Evolutionary conservation across 1,140 invertebrate species (phyloP), one percentile per base, ranked within the genome.

Genomic region (Mycetomoellerius zeteki): DNA sequence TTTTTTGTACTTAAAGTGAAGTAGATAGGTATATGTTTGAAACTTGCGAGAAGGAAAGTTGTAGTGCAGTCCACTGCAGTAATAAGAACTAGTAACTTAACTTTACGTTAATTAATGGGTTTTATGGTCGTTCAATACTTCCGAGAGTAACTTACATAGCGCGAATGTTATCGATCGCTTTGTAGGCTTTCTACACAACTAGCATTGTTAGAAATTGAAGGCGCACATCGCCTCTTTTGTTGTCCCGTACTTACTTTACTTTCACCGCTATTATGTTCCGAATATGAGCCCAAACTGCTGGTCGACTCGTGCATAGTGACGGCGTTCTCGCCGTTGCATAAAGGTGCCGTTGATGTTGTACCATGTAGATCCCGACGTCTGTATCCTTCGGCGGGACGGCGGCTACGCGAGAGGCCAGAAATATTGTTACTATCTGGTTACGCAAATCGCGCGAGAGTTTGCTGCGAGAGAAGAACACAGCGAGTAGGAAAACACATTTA

Each of bases 391-490:
- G 52, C 65, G 64, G 77, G 65, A 77, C 73, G 24, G 14, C 52
- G 21, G 75, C 64, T 43, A 33, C 43, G 73, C 21, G 8, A 80
- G 8, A 67, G 14, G 84, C 54, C 52, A 78, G 84, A 86, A 82
- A 84, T 82, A 82, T 82, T 69, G 56, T 73, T 84, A 87, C 86
- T 54, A 73, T 58, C 30, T 33, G 86, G 60, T 87, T 84, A 84
- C 78, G 86, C 86, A 85, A 85, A 85, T 84, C 58, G 58, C 56
- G 78, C 67, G 56, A 77, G 50, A 80, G 50, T 14, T 80, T 16
- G 62, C 30, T 7, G 50, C 50, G 85, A 69, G 85, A 81, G 43
- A 47, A 21, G 72, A 58, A 58, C 72, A 8, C 30, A 16, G n/a
- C 50, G 69, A 24, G 47, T n/a, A 56, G n/a, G 62, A 65, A 65